phyloP scores from a whole-genome alignment of 2,888 invertebrate species.

The Ypsolopha scabrella region DNA sequence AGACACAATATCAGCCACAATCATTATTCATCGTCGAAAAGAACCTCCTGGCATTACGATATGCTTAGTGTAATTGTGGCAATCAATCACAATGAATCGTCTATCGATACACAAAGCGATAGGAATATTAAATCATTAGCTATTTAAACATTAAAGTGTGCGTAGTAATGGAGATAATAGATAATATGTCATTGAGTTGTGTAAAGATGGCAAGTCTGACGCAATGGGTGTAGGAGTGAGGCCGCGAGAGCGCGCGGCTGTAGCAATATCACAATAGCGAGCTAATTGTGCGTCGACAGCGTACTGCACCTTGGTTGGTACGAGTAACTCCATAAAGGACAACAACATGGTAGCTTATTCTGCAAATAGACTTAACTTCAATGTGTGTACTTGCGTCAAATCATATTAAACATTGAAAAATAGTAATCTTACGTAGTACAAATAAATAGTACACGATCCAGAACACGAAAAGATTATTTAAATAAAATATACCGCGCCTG shows the following conservation, averaged over 20 bases:
- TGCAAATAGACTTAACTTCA: too few relatives aligned
- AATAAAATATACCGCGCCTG: too few relatives aligned
- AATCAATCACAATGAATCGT: conserved; percentile 49
- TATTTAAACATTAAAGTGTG: conserved; percentile 40
- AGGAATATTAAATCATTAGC: conserved; percentile 43
- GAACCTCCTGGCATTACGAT: conserved; percentile 30
- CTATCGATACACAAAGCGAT: conserved; percentile 18
- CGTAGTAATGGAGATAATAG: conserved; percentile 37
- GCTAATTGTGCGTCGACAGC: conserved; percentile 66
- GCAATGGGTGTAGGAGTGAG: conserved; percentile 64
- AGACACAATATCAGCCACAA: conserved; percentile 8
- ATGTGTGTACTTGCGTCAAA: too few relatives aligned
- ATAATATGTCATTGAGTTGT: conserved; percentile 51
- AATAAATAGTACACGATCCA: too few relatives aligned
- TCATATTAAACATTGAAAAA: too few relatives aligned
- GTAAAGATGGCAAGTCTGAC: conserved; percentile 34
- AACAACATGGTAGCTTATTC: neutral
- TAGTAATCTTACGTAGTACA: too few relatives aligned
- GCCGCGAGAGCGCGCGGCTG: conserved; percentile 39
- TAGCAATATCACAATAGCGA: conserved; percentile 45
- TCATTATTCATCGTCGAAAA: conserved; percentile 17
- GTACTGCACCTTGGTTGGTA: conserved; percentile 13
- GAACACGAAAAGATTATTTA: too few relatives aligned
- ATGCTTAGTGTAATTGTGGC: conserved; percentile 29
- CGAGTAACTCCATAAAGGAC: neutral